Base-by-base conservation (phyloP, 2,113 vertebrate genomes). In the Cephalopholis sonnerati region DNA sequence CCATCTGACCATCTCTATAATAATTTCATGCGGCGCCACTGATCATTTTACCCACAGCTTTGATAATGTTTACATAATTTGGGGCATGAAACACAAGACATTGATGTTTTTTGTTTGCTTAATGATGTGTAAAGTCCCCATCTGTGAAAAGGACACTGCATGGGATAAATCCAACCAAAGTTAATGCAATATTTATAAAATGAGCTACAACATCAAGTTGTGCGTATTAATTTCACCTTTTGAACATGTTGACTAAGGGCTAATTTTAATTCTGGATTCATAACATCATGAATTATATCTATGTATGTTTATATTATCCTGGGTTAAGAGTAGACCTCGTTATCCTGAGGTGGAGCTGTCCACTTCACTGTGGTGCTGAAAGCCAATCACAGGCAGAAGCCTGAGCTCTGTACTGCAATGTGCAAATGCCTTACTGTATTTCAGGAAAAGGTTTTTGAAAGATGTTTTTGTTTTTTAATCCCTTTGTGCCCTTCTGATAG, bases 291-390 rank as follows among this genome's bases (percentile, higher is more conserved):
- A 15, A 2, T n/a, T 24, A 24, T 16, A 72, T 29, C 20, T 25
- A 57, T 25, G 13, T 32, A 18, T 18, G 16, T 44, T 32, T 53
- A 1, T n/a, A 50, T 54, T 29, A 20, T 15, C 10, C 16, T 50
- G 27, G 24, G n/a, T 7, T 32, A 7, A 25, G 36, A 51, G 27
- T 25, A 50, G 71, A 77, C 5, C 13, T 54, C 32, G 18, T 70
- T 10, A 51, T 36, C 27, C 39, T 57, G 62, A 44, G 24, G 13
- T 57, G 55, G 79, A 82, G 79, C 79, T 86, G 79, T 86, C 79
- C 79, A 86, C 62, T 77, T 48, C 79, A 74, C 48, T 51, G 39
- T 63, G 29, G 84, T 82, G 79, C 84, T 86, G 84, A 78, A 77
- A 61, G 12, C 13, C 41, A 24, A 63, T 20, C 18, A 51, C 25